Percentiles rank a stretch among this genome's conserved stretches.
phyloP scores from a whole-genome alignment of 2,888 invertebrate genomes.

The Sipha maydis region DNA sequence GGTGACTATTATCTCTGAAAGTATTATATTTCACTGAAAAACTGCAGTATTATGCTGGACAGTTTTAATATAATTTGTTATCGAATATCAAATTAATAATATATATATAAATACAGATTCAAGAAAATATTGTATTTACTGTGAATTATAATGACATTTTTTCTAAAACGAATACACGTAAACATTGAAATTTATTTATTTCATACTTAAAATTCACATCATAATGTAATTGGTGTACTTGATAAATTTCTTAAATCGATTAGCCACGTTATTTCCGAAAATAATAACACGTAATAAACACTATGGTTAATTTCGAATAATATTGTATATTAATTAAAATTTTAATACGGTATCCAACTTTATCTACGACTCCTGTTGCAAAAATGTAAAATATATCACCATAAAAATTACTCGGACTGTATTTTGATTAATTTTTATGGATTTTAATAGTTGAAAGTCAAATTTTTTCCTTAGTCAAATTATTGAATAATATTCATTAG shows the following conservation, averaged over 20 bases:
- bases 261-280: slow-evolving; percentile 29
- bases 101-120: not conserved
- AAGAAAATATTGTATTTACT: too few species aligned
- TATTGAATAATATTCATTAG: not conserved
- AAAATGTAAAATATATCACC: not conserved
- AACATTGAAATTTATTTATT: not conserved
- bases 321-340: slow-evolving; percentile 11
- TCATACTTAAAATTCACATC: not conserved
- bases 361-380: not conserved
- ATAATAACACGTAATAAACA: slow-evolving; percentile 21
- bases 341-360: not conserved
- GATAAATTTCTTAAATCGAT: slow-evolving; percentile 13
- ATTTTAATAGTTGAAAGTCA: too few species aligned
- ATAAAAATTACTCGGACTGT: not conserved
- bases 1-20: not conserved
- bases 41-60: not conserved
- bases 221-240: not conserved
- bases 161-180: not conserved
- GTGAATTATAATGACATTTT: not conserved
- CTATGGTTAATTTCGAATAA: not conserved
- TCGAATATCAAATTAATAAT: not conserved
- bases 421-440: not conserved
- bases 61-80: not conserved
- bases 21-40: not conserved
- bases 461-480: too few species aligned